phyloP scores from a whole-genome alignment of 2,113 vertebrate genomes.

The Galemys pyrenaicus region DNA sequence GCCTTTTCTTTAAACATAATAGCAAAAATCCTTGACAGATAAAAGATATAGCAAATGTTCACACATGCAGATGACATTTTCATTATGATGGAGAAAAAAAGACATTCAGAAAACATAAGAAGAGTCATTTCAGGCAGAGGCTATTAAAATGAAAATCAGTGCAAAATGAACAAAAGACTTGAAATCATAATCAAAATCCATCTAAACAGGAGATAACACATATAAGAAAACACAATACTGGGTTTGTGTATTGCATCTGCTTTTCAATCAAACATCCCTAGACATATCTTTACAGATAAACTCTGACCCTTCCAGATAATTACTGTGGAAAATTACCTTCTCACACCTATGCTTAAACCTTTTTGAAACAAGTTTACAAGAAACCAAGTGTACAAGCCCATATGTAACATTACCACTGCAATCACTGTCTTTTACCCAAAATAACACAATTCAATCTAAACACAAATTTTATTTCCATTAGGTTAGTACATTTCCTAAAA shows the following conservation, averaged over 20 bases:
- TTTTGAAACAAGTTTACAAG: not conserved
- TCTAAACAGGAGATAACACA: not conserved
- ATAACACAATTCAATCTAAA: not conserved
- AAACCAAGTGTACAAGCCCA: not conserved
- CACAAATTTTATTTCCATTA: not conserved
- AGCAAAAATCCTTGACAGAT: slow-evolving; percentile 45
- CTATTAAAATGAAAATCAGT: slow-evolving; percentile 43
- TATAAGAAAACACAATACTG: not conserved
- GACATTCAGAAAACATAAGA: slow-evolving; percentile 16
- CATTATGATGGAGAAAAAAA: not conserved
- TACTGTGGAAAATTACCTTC: not conserved
- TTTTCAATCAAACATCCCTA: not conserved
- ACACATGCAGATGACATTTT: slow-evolving; percentile 19
- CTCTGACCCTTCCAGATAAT: not conserved
- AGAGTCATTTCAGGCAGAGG: not conserved
- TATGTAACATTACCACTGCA: not conserved
- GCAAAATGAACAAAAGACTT: slow-evolving; percentile 29
- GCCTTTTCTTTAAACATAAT: slow-evolving; percentile 42
- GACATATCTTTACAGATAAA: not conserved
- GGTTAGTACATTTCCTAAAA: not conserved
- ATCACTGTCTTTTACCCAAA: not conserved
- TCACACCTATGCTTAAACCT: not conserved
- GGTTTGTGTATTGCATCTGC: not conserved
- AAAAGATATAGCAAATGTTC: slow-evolving; percentile 32
- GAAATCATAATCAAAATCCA: not conserved